Evolutionary conservation across 2,113 vertebrate genomes (phyloP).

Genomic region (Myodes glareolus): DNA sequence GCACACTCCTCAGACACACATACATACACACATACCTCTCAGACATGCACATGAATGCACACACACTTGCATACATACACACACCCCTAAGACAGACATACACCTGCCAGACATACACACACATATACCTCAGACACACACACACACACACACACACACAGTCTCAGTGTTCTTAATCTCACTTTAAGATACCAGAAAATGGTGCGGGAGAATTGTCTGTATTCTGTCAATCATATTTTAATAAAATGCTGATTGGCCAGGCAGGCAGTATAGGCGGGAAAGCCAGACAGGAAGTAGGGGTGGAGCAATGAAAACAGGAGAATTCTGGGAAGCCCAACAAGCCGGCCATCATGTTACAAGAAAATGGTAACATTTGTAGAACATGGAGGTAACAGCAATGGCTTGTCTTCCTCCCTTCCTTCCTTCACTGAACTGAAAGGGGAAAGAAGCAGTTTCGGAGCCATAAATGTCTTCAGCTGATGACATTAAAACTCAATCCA

Average conservation of each 20-base stretch:
- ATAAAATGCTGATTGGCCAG: too few relatives aligned
- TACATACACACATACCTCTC: neutral
- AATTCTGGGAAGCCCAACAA: too few relatives aligned
- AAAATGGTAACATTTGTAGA: neutral
- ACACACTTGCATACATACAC: too few relatives aligned
- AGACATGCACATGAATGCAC: neutral
- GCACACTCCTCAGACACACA: neutral
- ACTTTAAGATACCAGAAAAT: neutral
- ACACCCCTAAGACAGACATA: neutral
- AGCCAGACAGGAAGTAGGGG: too few relatives aligned
- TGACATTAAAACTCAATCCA: neutral
- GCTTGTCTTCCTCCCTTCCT: neutral
- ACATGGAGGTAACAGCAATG: neutral
- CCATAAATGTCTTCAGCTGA: neutral
- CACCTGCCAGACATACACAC: neutral
- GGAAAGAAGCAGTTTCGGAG: neutral
- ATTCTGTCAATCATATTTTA: too few relatives aligned
- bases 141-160: too few relatives aligned
- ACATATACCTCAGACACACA: neutral
- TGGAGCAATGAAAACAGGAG: too few relatives aligned
- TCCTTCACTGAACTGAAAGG: neutral
- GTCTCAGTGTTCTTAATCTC: neutral
- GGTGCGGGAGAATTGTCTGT: too few relatives aligned
- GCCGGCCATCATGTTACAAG: too few relatives aligned
- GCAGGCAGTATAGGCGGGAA: too few relatives aligned